Conservation (phyloP, 2,113 vertebrate species). For the Melanocharis versteri region DNA sequence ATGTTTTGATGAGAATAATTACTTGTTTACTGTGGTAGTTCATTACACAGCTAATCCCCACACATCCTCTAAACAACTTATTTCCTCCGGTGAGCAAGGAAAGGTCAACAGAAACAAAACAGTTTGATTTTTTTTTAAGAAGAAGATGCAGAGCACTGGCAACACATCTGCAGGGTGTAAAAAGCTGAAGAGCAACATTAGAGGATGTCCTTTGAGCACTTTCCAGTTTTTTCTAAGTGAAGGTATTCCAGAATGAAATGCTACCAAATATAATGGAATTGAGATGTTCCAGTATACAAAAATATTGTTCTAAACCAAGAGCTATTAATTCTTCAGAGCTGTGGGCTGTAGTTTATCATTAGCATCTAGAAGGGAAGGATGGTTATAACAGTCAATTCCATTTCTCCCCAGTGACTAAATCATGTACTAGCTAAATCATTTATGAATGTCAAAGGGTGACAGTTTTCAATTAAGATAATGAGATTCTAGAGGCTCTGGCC, state of each 20-base stretch:
- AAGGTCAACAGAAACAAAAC: background rate
- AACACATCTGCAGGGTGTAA: background rate
- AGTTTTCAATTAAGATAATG: conserved; percentile 49
- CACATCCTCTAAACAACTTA: background rate
- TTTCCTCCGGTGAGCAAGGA: background rate
- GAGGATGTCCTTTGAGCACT: background rate
- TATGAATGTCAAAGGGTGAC: background rate
- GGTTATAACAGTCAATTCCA: background rate
- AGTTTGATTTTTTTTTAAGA: background rate
- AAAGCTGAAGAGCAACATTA: background rate
- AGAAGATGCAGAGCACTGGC: background rate
- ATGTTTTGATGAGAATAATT: background rate
- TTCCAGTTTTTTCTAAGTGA: background rate
- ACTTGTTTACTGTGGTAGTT: conserved; percentile 21
- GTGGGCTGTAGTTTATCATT: background rate
- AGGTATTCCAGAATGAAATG: background rate
- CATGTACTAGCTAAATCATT: background rate
- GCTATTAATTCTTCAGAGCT: conserved; percentile 24
- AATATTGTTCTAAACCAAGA: background rate
- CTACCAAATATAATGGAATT: background rate
- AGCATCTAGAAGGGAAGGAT: conserved; percentile 4
- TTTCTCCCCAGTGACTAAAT: background rate
- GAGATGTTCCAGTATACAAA: background rate
- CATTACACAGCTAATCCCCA: background rate
- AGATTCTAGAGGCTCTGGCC: conserved; percentile 25